A percentile compares a stretch with the other conserved stretches of the same genome.
These are phyloP conservation scores for Drosophila kurseongensis DNA, from an alignment of 1,140 invertebrate genomes.

Conservation along the genomic window DNA sequence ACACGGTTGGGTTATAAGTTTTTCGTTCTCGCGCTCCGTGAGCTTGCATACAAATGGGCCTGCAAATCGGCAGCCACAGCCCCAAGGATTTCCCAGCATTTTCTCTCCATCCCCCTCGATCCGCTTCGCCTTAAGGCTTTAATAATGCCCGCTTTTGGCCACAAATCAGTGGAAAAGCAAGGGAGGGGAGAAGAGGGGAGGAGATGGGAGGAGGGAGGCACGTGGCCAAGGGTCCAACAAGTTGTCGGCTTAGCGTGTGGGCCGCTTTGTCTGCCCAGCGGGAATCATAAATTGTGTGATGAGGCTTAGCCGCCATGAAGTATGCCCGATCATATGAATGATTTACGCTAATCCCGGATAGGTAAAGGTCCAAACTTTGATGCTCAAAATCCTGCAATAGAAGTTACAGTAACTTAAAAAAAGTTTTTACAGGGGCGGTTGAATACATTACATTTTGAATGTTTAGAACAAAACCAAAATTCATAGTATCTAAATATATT, in stretches of 20 bases:
- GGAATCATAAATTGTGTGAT: constrained; percentile 57
- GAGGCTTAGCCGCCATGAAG: constrained; percentile 25
- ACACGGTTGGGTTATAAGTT: constrained; percentile 61
- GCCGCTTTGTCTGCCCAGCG: constrained; percentile 58
- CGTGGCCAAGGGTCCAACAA: constrained; percentile 55
- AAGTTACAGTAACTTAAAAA: background rate
- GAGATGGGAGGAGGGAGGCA: background rate
- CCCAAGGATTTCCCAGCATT: constrained; percentile 7
- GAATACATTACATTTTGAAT: no score
- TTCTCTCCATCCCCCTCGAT: background rate
- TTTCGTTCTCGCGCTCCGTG: constrained; percentile 57
- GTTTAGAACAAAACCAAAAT: no score
- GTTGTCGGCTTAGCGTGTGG: constrained; percentile 66
- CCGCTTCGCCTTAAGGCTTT: constrained; percentile 41
- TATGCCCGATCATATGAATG: constrained; percentile 37
- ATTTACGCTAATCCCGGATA: constrained; percentile 22
- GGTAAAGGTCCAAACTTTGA: background rate
- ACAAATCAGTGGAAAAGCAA: constrained; percentile 57
- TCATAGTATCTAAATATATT: no score
- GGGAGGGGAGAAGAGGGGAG: background rate
- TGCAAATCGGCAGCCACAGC: constrained; percentile 17
- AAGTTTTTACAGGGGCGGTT: background rate
- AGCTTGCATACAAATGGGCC: constrained; percentile 69
- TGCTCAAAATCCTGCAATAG: background rate
- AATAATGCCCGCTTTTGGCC: constrained; percentile 53